Conservation (phyloP, 2,888 invertebrate species). For the Calameuta idolon region DNA sequence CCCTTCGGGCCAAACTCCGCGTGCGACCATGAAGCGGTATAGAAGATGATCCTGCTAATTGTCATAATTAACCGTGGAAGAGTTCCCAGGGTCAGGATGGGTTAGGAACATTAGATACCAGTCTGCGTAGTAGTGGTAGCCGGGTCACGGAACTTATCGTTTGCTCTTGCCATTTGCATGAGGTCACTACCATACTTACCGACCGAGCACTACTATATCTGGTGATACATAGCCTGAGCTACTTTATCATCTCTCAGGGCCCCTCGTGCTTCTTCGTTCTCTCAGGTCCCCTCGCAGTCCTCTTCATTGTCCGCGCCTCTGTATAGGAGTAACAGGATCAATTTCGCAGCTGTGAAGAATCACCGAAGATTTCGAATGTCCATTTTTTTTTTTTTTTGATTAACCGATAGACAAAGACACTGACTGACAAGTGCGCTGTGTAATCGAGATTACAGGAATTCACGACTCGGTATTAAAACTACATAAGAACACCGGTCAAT, state of each 20-base stretch:
- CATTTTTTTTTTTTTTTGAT: not conserved
- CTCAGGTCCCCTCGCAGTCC: no score
- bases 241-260: no score
- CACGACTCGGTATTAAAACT: not conserved
- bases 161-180: constrained; percentile 34
- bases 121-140: constrained; percentile 29
- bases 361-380: not conserved
- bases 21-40: constrained; percentile 14
- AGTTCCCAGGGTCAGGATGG: constrained; percentile 31
- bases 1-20: constrained; percentile 16
- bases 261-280: no score
- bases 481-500: not conserved
- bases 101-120: constrained; percentile 1
- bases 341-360: not conserved
- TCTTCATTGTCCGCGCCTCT: not conserved
- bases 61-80: constrained; percentile 43
- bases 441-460: not conserved
- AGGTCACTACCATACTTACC: constrained; percentile 19
- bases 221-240: no score
- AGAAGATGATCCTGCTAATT: constrained; percentile 37
- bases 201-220: not conserved
- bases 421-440: not conserved
- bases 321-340: not conserved
- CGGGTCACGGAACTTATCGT: constrained; percentile 34
- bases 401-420: not conserved